phyloP scores from a whole-genome alignment of 2,888 invertebrate species.

The Philaethria dido region DNA sequence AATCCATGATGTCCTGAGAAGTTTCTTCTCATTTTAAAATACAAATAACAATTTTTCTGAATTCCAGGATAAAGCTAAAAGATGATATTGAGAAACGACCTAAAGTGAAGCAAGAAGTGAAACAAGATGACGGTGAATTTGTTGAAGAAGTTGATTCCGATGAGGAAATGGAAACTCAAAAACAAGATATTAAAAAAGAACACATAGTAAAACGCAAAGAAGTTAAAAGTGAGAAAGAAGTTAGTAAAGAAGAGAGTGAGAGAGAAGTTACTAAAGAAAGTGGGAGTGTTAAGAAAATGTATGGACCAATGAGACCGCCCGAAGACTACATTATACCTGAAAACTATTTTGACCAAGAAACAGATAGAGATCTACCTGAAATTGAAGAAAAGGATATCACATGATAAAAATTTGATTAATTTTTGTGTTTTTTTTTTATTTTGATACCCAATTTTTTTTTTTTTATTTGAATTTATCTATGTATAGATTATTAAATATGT shows the following conservation, averaged over 20 bases:
- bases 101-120: conserved; percentile 53
- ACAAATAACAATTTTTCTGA: neutral
- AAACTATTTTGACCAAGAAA: conserved; percentile 72
- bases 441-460: conserved; percentile 1
- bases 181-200: conserved; percentile 26
- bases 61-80: conserved; percentile 75
- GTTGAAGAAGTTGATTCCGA: conserved; percentile 82
- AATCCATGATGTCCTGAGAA: too few species aligned
- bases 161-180: conserved; percentile 55
- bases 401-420: conserved; percentile 30
- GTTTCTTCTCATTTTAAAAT: too few species aligned
- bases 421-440: conserved; percentile 25
- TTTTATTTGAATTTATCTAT: too few species aligned
- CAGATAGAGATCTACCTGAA: conserved; percentile 74
- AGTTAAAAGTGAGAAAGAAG: conserved; percentile 32
- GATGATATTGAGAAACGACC: conserved; percentile 65
- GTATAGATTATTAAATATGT: too few species aligned
- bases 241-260: conserved; percentile 10
- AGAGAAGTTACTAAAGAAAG: conserved; percentile 22
- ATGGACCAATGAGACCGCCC: conserved; percentile 79
- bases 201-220: conserved; percentile 29
- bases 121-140: conserved; percentile 70
- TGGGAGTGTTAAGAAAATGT: conserved; percentile 67
- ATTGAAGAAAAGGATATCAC: conserved; percentile 66
- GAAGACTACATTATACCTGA: conserved; percentile 76